Conservation (phyloP, 2,888 invertebrate species). For the Sinohyriopsis cumingii region DNA sequence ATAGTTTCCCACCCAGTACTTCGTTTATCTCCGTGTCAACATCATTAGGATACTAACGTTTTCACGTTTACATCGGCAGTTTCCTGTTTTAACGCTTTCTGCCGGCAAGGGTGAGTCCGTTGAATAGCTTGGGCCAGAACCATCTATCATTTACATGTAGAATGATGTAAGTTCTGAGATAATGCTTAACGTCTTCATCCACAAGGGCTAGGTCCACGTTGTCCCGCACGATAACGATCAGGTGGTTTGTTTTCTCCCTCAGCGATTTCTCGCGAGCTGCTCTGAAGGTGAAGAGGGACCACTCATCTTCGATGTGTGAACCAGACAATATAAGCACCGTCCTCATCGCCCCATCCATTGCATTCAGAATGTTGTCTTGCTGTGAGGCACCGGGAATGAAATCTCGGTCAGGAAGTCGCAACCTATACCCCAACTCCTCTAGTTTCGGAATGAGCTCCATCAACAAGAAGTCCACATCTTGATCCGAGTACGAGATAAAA, state of each 20-base stretch:
- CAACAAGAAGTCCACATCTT: constrained; percentile 32
- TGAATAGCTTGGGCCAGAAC: constrained; percentile 25
- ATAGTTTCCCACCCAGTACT: too few species aligned
- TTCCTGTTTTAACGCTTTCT: too few species aligned
- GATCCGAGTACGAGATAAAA: constrained; percentile 41
- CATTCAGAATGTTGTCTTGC: constrained; percentile 43
- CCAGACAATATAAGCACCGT: constrained; percentile 39
- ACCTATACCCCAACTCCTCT: constrained; percentile 27
- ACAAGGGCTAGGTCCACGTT: constrained; percentile 11
- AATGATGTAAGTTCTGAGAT: constrained; percentile 34
- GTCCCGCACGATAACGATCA: constrained; percentile 32
- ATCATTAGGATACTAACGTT: too few species aligned
- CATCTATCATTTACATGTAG: constrained; percentile 20
- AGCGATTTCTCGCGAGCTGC: constrained; percentile 39
- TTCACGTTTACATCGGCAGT: too few species aligned
- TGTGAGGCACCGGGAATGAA: constrained; percentile 44
- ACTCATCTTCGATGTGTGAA: constrained; percentile 34
- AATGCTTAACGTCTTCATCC: constrained; percentile 34
- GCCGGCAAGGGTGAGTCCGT: constrained; percentile 2
- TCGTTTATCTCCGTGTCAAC: too few species aligned
- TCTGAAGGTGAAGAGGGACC: constrained; percentile 44
- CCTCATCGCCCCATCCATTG: constrained; percentile 26
- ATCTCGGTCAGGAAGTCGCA: constrained; percentile 42
- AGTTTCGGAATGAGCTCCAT: constrained; percentile 27
- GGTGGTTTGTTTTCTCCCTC: constrained; percentile 37